Evolutionary conservation across 2,888 invertebrate genomes (phyloP), one percentile per base, ranked within the genome.

Genomic region (Hemithea aestivaria): DNA sequence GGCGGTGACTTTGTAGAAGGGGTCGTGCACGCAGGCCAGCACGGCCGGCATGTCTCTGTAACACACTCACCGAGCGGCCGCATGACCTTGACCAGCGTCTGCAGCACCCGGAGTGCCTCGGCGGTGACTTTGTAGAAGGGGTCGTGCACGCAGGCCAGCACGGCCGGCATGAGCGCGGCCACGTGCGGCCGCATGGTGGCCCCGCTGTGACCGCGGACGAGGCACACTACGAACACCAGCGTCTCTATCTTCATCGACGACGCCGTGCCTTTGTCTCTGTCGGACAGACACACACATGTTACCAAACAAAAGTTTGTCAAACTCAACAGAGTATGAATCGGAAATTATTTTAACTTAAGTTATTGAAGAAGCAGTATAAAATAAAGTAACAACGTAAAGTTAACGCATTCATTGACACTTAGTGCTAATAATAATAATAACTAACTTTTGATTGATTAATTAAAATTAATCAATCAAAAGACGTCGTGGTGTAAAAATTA

Each of bases 231-330:
- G 80, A 99, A 99, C 27, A 95, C 92, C 27, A 99, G 83, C 0
- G 98, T 96, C 70, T 98, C 98, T 58, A 99, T 99, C 87, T 97
- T 97, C 96, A 99, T 98, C 56, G 98, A 98, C 32, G 97, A 97
- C 27, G 96, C 96, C 0, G 97, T 96, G 68, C 95, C 94, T 66
- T 97, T 97, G 66, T 98, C 98, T 2, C 83, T 83, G 62, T 3
- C 36, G 29, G 24, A 34, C 11, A n/a, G 11, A 24, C 49, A 67
- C 73, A 56, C 43, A 90, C 90, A 89, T 10, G 7, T 32, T 16
- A 25, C 7, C 10, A 9, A 16, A 23, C 5, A 4, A 16, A 4
- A 16, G 5, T 16, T 5, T 16, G 16, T 16, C 5, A n/a, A n/a
- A n/a, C n/a, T n/a, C n/a, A n/a, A n/a, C n/a, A n/a, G n/a, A n/a